Conservation (phyloP, 2,797 vertebrate genomes). For the Sciaenops ocellatus region DNA sequence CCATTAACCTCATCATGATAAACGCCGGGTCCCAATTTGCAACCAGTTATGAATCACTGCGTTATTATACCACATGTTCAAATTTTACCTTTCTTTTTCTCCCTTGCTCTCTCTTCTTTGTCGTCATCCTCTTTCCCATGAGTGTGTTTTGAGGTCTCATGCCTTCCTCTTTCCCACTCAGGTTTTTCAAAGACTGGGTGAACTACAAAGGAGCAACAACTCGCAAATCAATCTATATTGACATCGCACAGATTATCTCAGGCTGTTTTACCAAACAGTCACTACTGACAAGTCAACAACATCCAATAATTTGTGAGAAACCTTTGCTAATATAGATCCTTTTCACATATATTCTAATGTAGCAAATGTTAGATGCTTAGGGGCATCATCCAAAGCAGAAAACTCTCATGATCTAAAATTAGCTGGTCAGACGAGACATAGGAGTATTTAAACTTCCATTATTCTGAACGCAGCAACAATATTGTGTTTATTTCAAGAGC, state of each 20-base stretch:
- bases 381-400: background rate
- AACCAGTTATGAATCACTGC: conserved; percentile 58
- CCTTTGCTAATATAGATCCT: conserved; percentile 10
- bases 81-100: conserved; percentile 76
- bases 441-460: conserved; percentile 3
- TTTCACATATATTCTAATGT: background rate
- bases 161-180: conserved; percentile 45
- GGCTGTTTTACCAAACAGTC: conserved; percentile 30
- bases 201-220: conserved; percentile 66
- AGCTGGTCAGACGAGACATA: background rate
- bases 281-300: conserved; percentile 20
- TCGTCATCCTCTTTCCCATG: conserved; percentile 58
- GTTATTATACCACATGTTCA: background rate
- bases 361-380: background rate
- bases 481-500: background rate
- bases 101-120: conserved; percentile 42
- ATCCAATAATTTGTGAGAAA: conserved; percentile 36
- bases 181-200: conserved; percentile 40
- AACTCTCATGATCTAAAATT: conserved; percentile 2
- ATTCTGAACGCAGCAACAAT: conserved; percentile 4
- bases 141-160: conserved; percentile 29
- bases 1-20: conserved; percentile 29
- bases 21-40: conserved; percentile 23
- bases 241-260: conserved; percentile 30
- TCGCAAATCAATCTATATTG: conserved; percentile 55